These are phyloP conservation scores for Amblyraja radiata DNA, from an alignment of 2,797 vertebrate species.

Conservation along the genomic window DNA sequence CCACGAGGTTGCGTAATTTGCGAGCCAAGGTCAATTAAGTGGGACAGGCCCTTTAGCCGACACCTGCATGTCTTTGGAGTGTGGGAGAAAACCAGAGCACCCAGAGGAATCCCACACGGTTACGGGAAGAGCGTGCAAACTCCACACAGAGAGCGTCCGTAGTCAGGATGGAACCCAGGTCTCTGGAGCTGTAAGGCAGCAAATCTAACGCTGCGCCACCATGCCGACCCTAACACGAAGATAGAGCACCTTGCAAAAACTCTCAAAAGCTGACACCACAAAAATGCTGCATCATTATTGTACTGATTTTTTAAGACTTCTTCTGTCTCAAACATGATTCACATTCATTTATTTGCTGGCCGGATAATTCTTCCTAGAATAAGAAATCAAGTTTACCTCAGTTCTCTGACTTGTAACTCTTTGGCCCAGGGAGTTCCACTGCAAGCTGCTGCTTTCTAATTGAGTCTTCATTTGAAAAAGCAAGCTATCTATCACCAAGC, in stretches of 20 bases:
- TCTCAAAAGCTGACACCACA: background rate
- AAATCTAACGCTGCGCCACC: no score
- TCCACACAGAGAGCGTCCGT: no score
- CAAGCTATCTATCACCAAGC: background rate
- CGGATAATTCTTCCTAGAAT: background rate
- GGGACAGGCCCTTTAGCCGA: no score
- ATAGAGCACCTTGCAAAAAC: background rate
- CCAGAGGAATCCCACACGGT: no score
- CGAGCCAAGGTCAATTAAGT: no score
- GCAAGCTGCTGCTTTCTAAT: background rate
- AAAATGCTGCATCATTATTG: background rate
- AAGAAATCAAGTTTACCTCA: background rate
- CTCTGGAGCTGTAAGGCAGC: no score
- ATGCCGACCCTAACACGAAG: no score
- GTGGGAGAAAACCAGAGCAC: no score
- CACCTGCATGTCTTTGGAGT: no score
- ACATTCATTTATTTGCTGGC: background rate
- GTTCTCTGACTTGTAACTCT: background rate
- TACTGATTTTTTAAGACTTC: background rate
- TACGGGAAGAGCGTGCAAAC: no score
- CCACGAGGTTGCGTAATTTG: no score
- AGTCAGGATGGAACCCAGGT: no score
- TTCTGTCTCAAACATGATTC: background rate
- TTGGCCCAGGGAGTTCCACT: background rate
- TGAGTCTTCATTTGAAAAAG: background rate